These are phyloP conservation scores for Cetonia aurata DNA, from an alignment of 2,888 invertebrate genomes.

Conservation along the genomic window DNA sequence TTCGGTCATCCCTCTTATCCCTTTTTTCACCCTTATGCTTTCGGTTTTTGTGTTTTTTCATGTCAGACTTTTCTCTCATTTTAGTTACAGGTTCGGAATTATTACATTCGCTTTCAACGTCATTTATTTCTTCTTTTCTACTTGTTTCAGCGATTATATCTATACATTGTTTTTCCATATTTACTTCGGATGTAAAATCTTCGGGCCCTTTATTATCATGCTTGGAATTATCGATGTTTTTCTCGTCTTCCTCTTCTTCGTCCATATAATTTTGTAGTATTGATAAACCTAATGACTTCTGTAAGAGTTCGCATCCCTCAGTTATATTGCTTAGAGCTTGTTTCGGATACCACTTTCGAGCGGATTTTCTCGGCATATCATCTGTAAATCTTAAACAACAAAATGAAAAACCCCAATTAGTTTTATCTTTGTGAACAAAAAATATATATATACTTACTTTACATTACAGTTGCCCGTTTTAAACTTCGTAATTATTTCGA, in stretches of 20 bases:
- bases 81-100: not conserved
- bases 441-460: conserved; percentile 37
- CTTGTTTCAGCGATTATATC: not conserved
- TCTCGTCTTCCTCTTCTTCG: conserved; percentile 57
- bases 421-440: not conserved
- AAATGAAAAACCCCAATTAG: not conserved
- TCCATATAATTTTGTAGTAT: conserved; percentile 63
- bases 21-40: conserved; percentile 17
- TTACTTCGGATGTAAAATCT: not conserved
- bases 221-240: conserved; percentile 44
- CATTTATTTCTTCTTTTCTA: not conserved
- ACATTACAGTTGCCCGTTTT: conserved; percentile 29
- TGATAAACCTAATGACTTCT: conserved; percentile 61
- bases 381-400: conserved; percentile 38
- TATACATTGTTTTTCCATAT: not conserved
- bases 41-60: not conserved
- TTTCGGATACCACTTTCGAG: conserved; percentile 60
- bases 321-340: conserved; percentile 53
- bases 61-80: not conserved
- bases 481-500: conserved; percentile 47
- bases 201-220: not conserved
- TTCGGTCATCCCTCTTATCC: conserved; percentile 13
- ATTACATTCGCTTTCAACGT: not conserved
- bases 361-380: conserved; percentile 9
- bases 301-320: conserved; percentile 58